Base-by-base conservation (phyloP, 2,797 vertebrate genomes). In the Brachyalestes nurse region DNA sequence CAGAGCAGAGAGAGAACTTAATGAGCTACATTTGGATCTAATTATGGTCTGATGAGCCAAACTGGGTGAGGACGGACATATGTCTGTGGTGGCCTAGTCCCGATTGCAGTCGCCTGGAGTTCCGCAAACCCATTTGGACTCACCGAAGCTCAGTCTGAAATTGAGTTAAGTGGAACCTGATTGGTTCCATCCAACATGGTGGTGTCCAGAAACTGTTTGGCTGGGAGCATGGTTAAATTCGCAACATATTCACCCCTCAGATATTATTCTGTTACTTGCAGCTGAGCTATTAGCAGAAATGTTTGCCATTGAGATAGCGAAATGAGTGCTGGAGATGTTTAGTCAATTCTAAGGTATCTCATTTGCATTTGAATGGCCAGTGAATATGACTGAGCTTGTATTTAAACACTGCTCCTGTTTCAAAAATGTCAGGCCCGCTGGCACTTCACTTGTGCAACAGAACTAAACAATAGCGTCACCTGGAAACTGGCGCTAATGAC, bases 301-400 rank as follows among this genome's bases (percentile, higher is more conserved):
- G 28, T 40, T 72, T 53, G 25, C 25, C 55, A 60, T 60, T 73
- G 19, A 60, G 42, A 28, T 25, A 70, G 62, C 23, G 49, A 75
- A 69, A 75, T 65, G 55, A 10, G 25, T n/a, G 19, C 60, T 80
- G 21, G 38, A 65, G 16, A 57, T 66, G 16, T 67, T 6, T 62
- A 47, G 23, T 45, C 17, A 72, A 62, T 72, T 65, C 23, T 53
- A 34, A 28, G 21, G 69, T 65, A 61, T 62, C 58, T 72, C 47
- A 79, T 64, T 65, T 72, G 47, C 77, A 72, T 72, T 65, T 51
- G 47, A 72, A 79, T 65, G 21, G 42, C n/a, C 49, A 64, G 9
- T 72, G 49, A 65, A 45, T 23, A 34, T 79, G 60, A 55, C 13
- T 80, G 60, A 58, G 61, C 16, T 60, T 14, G 28, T 55, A 55